Percentiles rank a stretch among this genome's conserved stretches.
Conservation (phyloP, 2,888 invertebrate species). For the Eudemis profundana region DNA sequence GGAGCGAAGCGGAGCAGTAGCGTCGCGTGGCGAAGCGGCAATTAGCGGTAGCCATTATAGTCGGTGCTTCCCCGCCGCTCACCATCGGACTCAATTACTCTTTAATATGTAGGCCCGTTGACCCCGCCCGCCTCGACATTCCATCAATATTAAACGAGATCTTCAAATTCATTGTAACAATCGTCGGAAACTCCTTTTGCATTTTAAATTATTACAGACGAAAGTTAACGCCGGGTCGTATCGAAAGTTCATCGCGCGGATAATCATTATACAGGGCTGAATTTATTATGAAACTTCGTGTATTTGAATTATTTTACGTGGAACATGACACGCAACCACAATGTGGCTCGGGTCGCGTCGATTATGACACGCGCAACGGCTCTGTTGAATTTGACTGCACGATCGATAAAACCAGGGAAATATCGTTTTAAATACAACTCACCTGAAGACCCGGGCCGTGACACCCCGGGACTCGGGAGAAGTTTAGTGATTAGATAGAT, state of each 20-base stretch:
- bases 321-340: constrained; percentile 13
- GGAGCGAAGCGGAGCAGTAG: too few species aligned
- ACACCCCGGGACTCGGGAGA: too few species aligned
- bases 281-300: constrained; percentile 23
- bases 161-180: constrained; percentile 43
- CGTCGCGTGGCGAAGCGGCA: constrained; percentile 6
- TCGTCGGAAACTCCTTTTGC: constrained; percentile 41
- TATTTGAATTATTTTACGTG: background rate
- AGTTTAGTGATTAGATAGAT: too few species aligned
- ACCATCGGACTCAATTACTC: constrained; percentile 34
- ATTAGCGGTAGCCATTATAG: constrained; percentile 30
- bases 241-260: constrained; percentile 5
- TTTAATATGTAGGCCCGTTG: constrained; percentile 27
- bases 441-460: too few species aligned
- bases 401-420: background rate
- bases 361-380: constrained; percentile 8
- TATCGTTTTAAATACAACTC: too few species aligned
- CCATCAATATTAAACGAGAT: constrained; percentile 39
- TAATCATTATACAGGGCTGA: constrained; percentile 3
- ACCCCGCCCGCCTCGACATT: constrained; percentile 24
- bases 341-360: too few species aligned
- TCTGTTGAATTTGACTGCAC: background rate
- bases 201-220: constrained; percentile 32
- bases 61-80: constrained; percentile 12
- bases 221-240: constrained; percentile 17